Conservation (phyloP, 1,140 invertebrate genomes). For the Ostrea denselamellosa region DNA sequence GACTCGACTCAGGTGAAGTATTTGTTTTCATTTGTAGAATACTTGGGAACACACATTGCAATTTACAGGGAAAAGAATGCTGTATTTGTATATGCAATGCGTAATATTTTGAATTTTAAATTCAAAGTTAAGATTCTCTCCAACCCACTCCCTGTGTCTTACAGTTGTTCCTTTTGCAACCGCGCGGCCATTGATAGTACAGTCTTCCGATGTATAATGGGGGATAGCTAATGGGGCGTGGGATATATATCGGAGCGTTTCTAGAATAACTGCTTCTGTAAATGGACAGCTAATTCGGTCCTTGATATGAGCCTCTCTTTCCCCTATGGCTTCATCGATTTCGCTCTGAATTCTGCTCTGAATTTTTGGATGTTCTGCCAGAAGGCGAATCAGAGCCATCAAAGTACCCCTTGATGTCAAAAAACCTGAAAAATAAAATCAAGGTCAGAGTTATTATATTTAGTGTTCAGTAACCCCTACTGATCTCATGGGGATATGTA, state of each 20-base stretch:
- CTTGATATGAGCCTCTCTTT: conserved; percentile 20
- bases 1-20: no score
- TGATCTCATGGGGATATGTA: no score
- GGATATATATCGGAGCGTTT: conserved; percentile 35
- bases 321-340: conserved; percentile 55
- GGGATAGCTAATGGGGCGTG: background rate
- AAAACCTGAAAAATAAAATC: background rate
- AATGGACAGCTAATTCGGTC: conserved; percentile 7
- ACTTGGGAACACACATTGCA: no score
- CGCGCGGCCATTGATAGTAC: background rate
- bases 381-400: background rate
- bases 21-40: no score
- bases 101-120: no score
- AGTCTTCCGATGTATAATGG: background rate
- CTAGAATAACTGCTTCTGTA: conserved; percentile 28
- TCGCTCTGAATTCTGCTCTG: conserved; percentile 65
- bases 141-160: background rate
- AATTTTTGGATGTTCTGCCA: conserved; percentile 73
- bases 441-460: no score
- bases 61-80: no score
- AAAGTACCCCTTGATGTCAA: conserved; percentile 9
- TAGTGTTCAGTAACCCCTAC: no score
- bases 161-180: background rate
- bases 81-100: no score
- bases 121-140: no score